phyloP scores from a whole-genome alignment of 2,113 vertebrate genomes.

The Eudyptes chrysolophus region DNA sequence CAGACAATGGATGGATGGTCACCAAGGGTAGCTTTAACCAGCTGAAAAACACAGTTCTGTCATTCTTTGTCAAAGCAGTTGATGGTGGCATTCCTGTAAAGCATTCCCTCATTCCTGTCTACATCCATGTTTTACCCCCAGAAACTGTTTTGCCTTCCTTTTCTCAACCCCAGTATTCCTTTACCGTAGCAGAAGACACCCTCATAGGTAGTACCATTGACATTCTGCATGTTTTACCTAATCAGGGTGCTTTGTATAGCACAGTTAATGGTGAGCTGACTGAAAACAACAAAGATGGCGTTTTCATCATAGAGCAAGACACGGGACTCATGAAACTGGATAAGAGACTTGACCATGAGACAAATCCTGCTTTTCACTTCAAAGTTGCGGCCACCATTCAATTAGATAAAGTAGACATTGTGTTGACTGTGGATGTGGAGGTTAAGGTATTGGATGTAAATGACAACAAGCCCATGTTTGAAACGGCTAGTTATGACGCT shows the following conservation, averaged over 20 bases:
- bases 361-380: constrained; percentile 82
- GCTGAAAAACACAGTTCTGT: constrained; percentile 87
- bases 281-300: constrained; percentile 86
- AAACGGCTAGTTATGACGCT: constrained; percentile 83
- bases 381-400: constrained; percentile 86
- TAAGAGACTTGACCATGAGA: constrained; percentile 90
- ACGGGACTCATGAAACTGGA: constrained; percentile 90
- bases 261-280: constrained; percentile 84
- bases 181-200: constrained; percentile 85
- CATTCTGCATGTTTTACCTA: constrained; percentile 79
- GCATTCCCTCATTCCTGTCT: constrained; percentile 92
- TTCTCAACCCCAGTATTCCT: constrained; percentile 90
- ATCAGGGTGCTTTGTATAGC: constrained; percentile 77
- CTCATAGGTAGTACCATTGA: constrained; percentile 87
- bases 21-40: constrained; percentile 92
- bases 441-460: constrained; percentile 91
- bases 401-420: constrained; percentile 85
- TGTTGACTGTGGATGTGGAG: constrained; percentile 87
- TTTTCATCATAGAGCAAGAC: constrained; percentile 90
- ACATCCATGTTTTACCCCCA: constrained; percentile 90
- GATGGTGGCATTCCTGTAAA: constrained; percentile 88
- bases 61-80: constrained; percentile 97
- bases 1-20: constrained; percentile 97
- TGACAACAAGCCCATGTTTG: constrained; percentile 94
- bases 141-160: constrained; percentile 86